A percentile compares a stretch with the other conserved stretches of the same genome.
Conservation (phyloP, 1,140 invertebrate species). For the Lysiphlebus fabarum region DNA sequence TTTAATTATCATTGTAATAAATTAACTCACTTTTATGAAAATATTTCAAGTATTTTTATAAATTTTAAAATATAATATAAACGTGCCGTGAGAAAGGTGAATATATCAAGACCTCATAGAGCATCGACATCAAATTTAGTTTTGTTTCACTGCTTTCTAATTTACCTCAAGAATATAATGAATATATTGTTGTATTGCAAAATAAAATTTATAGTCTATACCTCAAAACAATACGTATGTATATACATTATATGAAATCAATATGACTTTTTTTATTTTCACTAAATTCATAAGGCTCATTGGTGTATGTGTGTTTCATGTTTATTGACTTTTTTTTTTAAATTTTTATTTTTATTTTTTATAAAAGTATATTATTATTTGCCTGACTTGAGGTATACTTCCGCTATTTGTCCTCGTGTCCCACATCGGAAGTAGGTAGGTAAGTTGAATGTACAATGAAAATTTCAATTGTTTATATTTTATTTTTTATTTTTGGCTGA, state of each 20-base stretch:
- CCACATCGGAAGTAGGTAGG: neutral
- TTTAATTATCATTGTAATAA: no score
- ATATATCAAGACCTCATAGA: slow-evolving; percentile 3
- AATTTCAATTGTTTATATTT: no score
- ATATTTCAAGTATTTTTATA: no score
- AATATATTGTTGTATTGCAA: neutral
- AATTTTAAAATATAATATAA: no score
- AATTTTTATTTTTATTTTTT: slow-evolving; percentile 4
- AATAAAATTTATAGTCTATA: no score
- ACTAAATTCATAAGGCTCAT: neutral
- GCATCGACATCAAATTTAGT: neutral
- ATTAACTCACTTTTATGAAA: no score
- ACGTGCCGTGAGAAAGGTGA: slow-evolving; percentile 13
- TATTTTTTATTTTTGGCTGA: no score
- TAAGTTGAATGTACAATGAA: no score
- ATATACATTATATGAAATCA: no score
- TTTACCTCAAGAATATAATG: slow-evolving; percentile 16
- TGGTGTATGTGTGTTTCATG: slow-evolving; percentile 5
- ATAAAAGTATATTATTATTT: neutral
- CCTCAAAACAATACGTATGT: no score
- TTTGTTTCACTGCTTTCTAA: slow-evolving; percentile 11
- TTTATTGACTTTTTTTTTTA: neutral
- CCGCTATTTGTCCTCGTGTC: slow-evolving; percentile 13
- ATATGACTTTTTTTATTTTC: no score
- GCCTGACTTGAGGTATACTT: slow-evolving; percentile 1